Conservation (phyloP, 2,888 invertebrate genomes). For the Epiperipatus broadwayi region DNA sequence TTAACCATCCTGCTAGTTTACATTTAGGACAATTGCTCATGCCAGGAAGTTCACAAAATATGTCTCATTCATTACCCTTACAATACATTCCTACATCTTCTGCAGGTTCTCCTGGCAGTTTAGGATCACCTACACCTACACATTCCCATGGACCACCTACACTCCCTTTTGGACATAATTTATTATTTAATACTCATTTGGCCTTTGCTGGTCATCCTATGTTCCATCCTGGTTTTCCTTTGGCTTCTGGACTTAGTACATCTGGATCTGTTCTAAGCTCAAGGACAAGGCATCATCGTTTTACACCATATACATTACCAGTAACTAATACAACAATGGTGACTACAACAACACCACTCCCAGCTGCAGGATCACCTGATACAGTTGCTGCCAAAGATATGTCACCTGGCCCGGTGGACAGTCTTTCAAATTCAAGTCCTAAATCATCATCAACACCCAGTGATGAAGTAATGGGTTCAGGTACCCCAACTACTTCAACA, state of each 20-base stretch:
- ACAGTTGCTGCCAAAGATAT: slow-evolving; percentile 8
- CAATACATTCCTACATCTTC: slow-evolving; percentile 24
- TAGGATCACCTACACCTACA: slow-evolving; percentile 22
- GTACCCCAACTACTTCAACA: slow-evolving; percentile 39
- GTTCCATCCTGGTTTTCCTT: slow-evolving; percentile 41
- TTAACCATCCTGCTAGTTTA: slow-evolving; percentile 17
- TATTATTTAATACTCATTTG: slow-evolving; percentile 70
- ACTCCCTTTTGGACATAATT: slow-evolving; percentile 42
- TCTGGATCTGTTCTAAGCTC: slow-evolving; percentile 29
- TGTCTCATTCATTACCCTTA: slow-evolving; percentile 21
- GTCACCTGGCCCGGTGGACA: not conserved
- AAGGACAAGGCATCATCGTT: slow-evolving; percentile 44
- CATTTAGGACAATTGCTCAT: slow-evolving; percentile 14
- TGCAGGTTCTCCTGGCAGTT: slow-evolving; percentile 21
- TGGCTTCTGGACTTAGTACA: slow-evolving; percentile 5
- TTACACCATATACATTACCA: slow-evolving; percentile 62
- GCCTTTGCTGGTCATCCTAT: slow-evolving; percentile 69
- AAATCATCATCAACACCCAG: slow-evolving; percentile 14
- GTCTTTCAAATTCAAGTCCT: slow-evolving; percentile 7
- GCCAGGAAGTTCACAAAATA: slow-evolving; percentile 16
- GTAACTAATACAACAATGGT: slow-evolving; percentile 23
- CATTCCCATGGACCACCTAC: slow-evolving; percentile 37
- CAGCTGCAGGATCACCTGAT: too few relatives aligned
- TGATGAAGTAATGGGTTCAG: slow-evolving; percentile 11
- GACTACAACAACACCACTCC: slow-evolving; percentile 18